Evolutionary conservation across 2,113 vertebrate genomes (phyloP).

Genomic region (Speoplatyrhinus poulsoni): DNA sequence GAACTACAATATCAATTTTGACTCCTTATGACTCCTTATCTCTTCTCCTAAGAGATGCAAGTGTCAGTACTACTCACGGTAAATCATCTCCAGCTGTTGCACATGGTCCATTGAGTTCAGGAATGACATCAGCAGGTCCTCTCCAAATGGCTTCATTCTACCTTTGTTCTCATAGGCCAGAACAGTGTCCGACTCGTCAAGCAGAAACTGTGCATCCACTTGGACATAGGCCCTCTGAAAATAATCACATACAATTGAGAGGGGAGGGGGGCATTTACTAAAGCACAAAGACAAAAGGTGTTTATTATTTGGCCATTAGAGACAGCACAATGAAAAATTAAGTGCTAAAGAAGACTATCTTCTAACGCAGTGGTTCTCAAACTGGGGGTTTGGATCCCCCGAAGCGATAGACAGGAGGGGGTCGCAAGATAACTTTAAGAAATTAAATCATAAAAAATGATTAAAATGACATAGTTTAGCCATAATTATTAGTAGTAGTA

Average conservation of each 20-base stretch:
- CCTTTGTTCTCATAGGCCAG: constrained; percentile 92
- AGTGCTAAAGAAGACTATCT: too few species aligned
- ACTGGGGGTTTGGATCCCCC: too few species aligned
- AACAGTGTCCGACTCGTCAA: constrained; percentile 90
- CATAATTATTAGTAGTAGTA: too few species aligned
- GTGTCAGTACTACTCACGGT: constrained; percentile 77
- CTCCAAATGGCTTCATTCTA: constrained; percentile 75
- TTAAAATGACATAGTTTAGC: too few species aligned
- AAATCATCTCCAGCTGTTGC: constrained; percentile 94
- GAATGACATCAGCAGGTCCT: constrained; percentile 88
- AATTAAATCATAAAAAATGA: too few species aligned
- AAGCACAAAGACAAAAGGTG: too few species aligned
- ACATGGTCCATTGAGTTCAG: constrained; percentile 85
- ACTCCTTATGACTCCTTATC: constrained; percentile 2
- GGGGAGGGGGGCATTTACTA: too few species aligned
- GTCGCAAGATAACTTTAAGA: too few species aligned
- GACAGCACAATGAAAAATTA: too few species aligned
- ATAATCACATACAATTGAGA: constrained; percentile 2
- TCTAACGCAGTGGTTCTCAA: too few species aligned
- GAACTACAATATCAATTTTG: not conserved
- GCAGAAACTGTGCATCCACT: constrained; percentile 86
- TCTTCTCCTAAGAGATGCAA: not conserved
- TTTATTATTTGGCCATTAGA: too few species aligned
- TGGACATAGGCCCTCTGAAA: constrained; percentile 86
- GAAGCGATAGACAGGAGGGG: too few species aligned